Evolutionary conservation across 2,113 vertebrate genomes (phyloP).

Genomic region (Serinus canaria): DNA sequence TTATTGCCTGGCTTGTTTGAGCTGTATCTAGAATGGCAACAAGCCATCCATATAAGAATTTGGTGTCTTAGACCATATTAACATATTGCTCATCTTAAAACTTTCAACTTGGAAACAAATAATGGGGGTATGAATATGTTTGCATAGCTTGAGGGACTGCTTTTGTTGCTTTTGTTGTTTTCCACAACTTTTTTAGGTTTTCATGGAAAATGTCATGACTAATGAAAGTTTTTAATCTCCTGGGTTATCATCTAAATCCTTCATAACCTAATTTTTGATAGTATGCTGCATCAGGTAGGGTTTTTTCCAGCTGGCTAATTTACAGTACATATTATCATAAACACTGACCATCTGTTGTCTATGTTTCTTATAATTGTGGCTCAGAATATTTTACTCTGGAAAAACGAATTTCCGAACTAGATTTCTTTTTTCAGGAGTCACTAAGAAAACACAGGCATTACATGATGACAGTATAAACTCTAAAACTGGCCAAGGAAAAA

Average conservation of each 20-base stretch:
- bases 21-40: neutral
- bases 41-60: neutral
- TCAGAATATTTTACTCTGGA: neutral
- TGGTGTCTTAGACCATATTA: neutral
- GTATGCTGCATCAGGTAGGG: slow-evolving; percentile 27
- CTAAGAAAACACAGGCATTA: neutral
- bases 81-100: neutral
- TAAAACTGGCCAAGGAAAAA: neutral
- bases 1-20: neutral
- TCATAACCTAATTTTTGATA: slow-evolving; percentile 51
- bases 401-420: neutral
- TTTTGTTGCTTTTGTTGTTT: neutral
- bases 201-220: slow-evolving; percentile 22
- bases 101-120: neutral
- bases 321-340: slow-evolving; percentile 13
- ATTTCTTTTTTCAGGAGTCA: neutral
- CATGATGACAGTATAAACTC: neutral
- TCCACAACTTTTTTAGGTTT: neutral
- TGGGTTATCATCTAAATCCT: slow-evolving; percentile 33
- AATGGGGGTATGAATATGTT: neutral
- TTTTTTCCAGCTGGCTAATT: slow-evolving; percentile 35
- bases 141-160: neutral
- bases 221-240: slow-evolving; percentile 39
- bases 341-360: slow-evolving; percentile 20
- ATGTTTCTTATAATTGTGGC: neutral